phyloP scores from a whole-genome alignment of 2,113 vertebrate species.

The Scatophagus argus region DNA sequence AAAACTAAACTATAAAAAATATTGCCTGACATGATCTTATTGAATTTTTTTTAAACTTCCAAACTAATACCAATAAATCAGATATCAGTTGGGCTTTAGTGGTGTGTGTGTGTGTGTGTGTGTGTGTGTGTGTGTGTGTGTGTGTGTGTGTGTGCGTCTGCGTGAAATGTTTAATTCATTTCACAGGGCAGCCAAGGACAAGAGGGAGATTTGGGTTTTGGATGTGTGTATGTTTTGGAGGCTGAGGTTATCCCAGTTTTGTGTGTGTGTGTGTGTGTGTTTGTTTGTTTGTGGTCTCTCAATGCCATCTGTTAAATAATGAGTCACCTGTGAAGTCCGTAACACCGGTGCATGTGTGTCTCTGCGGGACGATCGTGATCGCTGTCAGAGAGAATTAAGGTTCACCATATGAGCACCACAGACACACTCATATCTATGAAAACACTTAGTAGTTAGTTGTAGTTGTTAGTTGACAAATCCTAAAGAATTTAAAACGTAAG shows the following conservation, averaged over 20 bases:
- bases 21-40: neutral
- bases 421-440: neutral
- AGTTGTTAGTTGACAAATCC: slow-evolving; percentile 25
- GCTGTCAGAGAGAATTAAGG: slow-evolving; percentile 52
- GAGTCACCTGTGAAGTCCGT: slow-evolving; percentile 60
- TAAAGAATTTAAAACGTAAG: slow-evolving; percentile 7
- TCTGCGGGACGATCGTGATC: slow-evolving; percentile 26
- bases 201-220: slow-evolving; percentile 36
- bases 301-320: slow-evolving; percentile 69
- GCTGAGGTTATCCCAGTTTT: slow-evolving; percentile 24
- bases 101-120: neutral
- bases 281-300: slow-evolving; percentile 39
- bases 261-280: slow-evolving; percentile 22
- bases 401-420: slow-evolving; percentile 31
- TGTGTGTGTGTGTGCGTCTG: slow-evolving; percentile 3
- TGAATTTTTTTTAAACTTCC: no score
- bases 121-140: neutral
- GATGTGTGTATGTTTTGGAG: slow-evolving; percentile 26
- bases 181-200: slow-evolving; percentile 44
- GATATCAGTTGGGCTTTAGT: no score
- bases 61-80: neutral
- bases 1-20: no score
- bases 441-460: slow-evolving; percentile 1
- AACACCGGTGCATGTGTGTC: slow-evolving; percentile 11
- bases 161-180: slow-evolving; percentile 52